Base-by-base conservation (phyloP, 1,140 invertebrate genomes). In the Sitobion miscanthi region DNA sequence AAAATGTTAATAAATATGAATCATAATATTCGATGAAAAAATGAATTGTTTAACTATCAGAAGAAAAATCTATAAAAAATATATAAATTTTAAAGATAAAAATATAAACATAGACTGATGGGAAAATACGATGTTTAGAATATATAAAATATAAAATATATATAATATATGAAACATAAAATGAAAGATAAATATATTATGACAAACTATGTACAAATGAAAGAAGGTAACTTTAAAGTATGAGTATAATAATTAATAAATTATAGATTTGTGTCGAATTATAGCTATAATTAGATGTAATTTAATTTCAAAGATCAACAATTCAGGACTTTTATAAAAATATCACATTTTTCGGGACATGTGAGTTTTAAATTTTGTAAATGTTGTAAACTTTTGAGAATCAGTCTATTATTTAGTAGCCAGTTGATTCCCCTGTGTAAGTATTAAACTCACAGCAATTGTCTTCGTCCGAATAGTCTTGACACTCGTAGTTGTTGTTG, bases 381-480 rank as follows among this genome's bases (percentile, higher is more conserved):
- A 77, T 20, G 30, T 77, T n/a, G 30, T 54, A 77, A 77, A 77
- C n/a, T 77, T 83, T 83, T 83, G n/a, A 35, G 77, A 38, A 14
- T 69, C 35, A 38, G 20, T 38, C 35, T 23, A 21, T 38, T 38
- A 38, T 83, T 30, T 47, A 86, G 25, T 83, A 83, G 21, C 2
- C 7, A 25, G 42, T 42, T 45, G 25, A 45, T 42, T 45, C 85
- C 38, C 83, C 25, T 14, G 25, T 38, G 42, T 25, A 85, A 11
- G 38, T 30, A 49, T 62, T 62, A 62, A 94, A 96, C 96, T 97
- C 96, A 97, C 97, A 95, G 95, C 97, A 97, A 94, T 97, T 95
- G 14, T 94, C 94, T 95, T 97, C 97, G 94, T 98, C 97, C 85
- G 97, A 97, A 94, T 95, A 96, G 94, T 98, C 97, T n/a, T 95